Conservation (phyloP, 37 sponge, comb jelly and placozoan species). For the Agelas oroides region DNA sequence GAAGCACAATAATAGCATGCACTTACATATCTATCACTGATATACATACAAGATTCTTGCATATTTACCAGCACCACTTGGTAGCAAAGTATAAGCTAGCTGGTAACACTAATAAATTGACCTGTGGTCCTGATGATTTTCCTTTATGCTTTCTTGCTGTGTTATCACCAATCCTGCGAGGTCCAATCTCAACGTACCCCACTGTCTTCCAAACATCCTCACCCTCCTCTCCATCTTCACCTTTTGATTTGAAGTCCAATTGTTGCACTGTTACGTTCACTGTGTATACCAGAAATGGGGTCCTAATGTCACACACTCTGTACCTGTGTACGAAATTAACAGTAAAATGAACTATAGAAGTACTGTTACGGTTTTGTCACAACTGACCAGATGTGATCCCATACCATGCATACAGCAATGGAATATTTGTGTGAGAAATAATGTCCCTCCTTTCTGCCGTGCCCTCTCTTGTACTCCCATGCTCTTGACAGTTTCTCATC, state of each 20-base stretch:
- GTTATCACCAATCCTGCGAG: constrained; percentile 59
- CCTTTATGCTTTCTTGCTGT: constrained; percentile 46
- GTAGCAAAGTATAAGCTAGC: too few relatives aligned
- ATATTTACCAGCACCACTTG: too few relatives aligned
- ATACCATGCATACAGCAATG: constrained; percentile 58
- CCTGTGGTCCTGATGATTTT: constrained; percentile 56
- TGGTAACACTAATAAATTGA: too few relatives aligned
- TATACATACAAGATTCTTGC: too few relatives aligned
- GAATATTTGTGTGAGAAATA: constrained; percentile 53
- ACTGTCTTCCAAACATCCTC: constrained; percentile 63
- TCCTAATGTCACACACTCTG: constrained; percentile 65
- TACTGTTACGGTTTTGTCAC: not conserved
- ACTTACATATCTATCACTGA: too few relatives aligned
- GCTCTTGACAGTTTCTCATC: constrained; percentile 45
- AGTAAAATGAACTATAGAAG: not conserved
- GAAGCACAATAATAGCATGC: too few relatives aligned
- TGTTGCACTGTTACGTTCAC: constrained; percentile 81
- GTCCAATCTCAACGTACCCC: constrained; percentile 72
- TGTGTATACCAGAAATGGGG: constrained; percentile 66
- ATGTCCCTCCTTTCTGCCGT: constrained; percentile 44
- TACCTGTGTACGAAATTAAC: constrained; percentile 52
- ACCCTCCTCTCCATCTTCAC: not conserved
- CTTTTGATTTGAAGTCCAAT: constrained; percentile 42
- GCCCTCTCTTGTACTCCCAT: constrained; percentile 73
- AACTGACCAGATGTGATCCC: constrained; percentile 60